Conservation (phyloP, 2,888 invertebrate species). For the Chloroclystis v-ata region DNA sequence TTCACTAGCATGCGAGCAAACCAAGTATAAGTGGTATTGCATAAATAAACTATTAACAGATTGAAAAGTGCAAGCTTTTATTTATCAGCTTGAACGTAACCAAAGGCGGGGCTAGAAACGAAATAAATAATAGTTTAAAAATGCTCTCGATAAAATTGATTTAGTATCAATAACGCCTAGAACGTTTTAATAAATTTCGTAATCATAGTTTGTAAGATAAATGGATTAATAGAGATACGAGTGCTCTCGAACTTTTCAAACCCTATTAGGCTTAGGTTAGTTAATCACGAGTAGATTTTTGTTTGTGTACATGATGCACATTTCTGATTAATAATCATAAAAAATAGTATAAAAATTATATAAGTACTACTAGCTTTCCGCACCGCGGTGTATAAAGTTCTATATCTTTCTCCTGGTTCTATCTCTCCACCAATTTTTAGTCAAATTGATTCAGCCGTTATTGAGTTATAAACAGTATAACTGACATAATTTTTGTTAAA, state of each 20-base stretch:
- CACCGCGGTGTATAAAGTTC: no score
- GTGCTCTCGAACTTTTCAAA: background rate
- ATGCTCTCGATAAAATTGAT: constrained; percentile 50
- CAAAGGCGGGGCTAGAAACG: constrained; percentile 37
- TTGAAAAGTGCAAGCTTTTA: constrained; percentile 18
- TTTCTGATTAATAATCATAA: no score
- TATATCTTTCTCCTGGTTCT: no score
- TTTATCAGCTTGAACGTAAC: constrained; percentile 27
- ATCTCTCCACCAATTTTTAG: no score
- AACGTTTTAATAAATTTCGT: constrained; percentile 17
- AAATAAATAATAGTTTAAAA: constrained; percentile 40
- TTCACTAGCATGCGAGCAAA: background rate
- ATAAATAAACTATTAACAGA: constrained; percentile 13
- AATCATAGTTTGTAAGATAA: background rate
- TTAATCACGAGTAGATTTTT: no score
- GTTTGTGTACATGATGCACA: no score
- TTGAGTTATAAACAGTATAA: no score
- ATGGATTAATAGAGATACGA: background rate
- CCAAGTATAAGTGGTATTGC: background rate
- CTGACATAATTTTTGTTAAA: no score
- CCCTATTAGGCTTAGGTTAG: no score
- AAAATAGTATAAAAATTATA: no score
- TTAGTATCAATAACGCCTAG: constrained; percentile 42
- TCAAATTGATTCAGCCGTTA: no score
- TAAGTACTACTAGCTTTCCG: no score